A percentile compares a stretch with the other conserved stretches of the same genome.
phyloP scores from a whole-genome alignment of 1,140 invertebrate genomes.

The Melitaea cinxia region DNA sequence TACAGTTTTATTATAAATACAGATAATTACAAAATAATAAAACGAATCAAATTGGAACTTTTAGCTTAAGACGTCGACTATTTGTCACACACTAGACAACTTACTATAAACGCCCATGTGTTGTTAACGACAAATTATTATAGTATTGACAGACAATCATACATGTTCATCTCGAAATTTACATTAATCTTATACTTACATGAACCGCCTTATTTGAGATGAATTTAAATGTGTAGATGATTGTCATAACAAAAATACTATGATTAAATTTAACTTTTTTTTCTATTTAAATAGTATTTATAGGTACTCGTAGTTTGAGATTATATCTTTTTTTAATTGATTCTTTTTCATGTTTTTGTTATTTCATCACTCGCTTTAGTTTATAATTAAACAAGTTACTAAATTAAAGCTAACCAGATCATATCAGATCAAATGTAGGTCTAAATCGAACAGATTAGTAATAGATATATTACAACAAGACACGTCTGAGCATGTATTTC shows the following conservation, averaged over 20 bases:
- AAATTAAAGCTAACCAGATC: no score
- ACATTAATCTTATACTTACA: slow-evolving; percentile 17
- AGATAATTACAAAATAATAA: background rate
- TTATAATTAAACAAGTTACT: no score
- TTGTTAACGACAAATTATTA: slow-evolving; percentile 26
- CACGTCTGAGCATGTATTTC: background rate
- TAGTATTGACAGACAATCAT: slow-evolving; percentile 14
- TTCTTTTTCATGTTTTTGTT: no score
- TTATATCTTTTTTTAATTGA: no score
- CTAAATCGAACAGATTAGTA: no score
- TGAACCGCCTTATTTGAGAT: slow-evolving; percentile 1
- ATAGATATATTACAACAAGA: background rate
- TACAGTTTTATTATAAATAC: no score
- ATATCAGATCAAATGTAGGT: no score
- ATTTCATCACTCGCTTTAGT: no score
- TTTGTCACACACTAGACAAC: background rate
- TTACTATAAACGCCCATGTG: slow-evolving; percentile 7
- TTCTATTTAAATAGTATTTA: no score
- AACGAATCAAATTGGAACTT: background rate
- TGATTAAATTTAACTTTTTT: no score
- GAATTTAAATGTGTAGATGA: background rate
- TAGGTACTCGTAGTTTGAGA: no score
- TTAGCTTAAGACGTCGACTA: background rate
- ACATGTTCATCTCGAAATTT: slow-evolving; percentile 5
- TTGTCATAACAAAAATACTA: background rate